These are phyloP conservation scores for Sebastes kiyomatsui DNA, from an alignment of 2,797 vertebrate species.

Conservation along the genomic window DNA sequence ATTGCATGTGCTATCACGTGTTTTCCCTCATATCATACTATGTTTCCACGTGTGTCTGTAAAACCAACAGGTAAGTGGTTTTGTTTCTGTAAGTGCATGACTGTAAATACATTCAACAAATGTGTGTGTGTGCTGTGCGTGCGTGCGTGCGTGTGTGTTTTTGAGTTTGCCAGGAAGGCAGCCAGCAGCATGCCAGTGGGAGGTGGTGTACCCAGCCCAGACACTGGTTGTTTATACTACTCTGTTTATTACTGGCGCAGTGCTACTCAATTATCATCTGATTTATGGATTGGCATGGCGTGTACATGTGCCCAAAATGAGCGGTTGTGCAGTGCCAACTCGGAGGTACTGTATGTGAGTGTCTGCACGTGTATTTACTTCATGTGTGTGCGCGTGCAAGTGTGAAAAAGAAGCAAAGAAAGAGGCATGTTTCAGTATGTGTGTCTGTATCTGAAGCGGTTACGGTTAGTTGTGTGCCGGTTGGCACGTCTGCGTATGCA, in stretches of 20 bases:
- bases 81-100: conserved; percentile 30
- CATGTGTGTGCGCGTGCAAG: neutral
- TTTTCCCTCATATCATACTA: conserved; percentile 26
- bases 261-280: conserved; percentile 81
- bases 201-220: conserved; percentile 70
- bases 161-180: conserved; percentile 61
- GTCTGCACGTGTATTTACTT: conserved; percentile 21
- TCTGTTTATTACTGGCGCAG: conserved; percentile 79
- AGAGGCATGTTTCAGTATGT: neutral
- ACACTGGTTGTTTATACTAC: conserved; percentile 79
- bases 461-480: neutral
- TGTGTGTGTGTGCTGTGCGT: conserved; percentile 12
- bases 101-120: conserved; percentile 24
- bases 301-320: conserved; percentile 65
- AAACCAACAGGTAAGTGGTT: conserved; percentile 25
- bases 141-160: conserved; percentile 13
- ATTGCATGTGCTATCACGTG: conserved; percentile 26
- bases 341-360: conserved; percentile 30
- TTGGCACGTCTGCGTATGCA: neutral
- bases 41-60: conserved; percentile 27
- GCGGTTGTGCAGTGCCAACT: conserved; percentile 61
- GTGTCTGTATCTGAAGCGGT: neutral
- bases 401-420: conserved; percentile 2
- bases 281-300: conserved; percentile 82
- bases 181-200: conserved; percentile 69